Percentiles rank a stretch among this genome's conserved stretches.
These are phyloP conservation scores for Hemitrygon akajei DNA, from an alignment of 2,797 vertebrate species.

Conservation along the genomic window DNA sequence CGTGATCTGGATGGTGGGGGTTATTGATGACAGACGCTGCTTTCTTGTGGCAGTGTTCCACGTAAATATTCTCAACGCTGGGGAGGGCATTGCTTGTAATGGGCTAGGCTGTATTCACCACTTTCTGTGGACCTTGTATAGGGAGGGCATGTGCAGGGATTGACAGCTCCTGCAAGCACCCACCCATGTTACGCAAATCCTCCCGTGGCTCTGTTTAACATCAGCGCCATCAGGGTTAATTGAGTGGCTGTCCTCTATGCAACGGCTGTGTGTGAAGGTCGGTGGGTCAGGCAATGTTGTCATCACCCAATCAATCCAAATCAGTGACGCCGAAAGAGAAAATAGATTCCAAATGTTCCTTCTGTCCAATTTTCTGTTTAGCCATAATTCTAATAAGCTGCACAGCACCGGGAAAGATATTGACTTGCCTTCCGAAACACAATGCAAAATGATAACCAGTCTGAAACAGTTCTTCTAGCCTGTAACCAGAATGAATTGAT, in stretches of 20 bases:
- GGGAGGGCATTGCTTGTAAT: too few relatives aligned
- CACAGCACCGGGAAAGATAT: not conserved
- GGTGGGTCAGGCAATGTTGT: not conserved
- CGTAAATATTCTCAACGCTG: too few relatives aligned
- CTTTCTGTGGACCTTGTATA: too few relatives aligned
- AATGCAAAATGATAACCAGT: not conserved
- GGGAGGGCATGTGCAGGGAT: too few relatives aligned
- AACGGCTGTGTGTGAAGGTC: not conserved
- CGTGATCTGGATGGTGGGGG: too few relatives aligned
- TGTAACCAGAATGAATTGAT: not conserved
- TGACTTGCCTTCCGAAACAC: not conserved
- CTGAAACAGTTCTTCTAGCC: not conserved
- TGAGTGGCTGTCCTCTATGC: not conserved
- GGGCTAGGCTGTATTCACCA: too few relatives aligned
- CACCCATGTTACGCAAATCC: too few relatives aligned
- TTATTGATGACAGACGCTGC: too few relatives aligned
- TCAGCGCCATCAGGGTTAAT: not conserved
- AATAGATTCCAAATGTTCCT: not conserved
- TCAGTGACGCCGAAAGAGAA: not conserved
- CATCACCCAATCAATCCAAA: not conserved
- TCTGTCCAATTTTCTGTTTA: not conserved
- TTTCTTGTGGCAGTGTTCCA: too few relatives aligned
- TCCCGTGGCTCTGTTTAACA: not conserved
- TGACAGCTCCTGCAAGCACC: too few relatives aligned
- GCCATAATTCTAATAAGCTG: conserved; percentile 3